A percentile compares a stretch with the other conserved stretches of the same genome.
Conservation (phyloP, 1,140 invertebrate species). For the Gonatopus flavifemur region DNA sequence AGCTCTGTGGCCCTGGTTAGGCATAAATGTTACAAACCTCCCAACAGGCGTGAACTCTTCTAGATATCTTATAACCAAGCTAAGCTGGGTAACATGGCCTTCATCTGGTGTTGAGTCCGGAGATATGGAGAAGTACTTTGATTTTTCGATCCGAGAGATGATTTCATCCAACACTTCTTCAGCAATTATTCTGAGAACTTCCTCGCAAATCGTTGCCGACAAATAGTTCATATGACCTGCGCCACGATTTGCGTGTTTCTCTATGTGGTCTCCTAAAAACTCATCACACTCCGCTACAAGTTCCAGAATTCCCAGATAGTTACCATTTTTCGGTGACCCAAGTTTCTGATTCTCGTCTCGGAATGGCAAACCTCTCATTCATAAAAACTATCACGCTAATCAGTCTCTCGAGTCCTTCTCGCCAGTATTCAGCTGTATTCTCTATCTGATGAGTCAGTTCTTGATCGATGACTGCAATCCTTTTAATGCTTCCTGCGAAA, state of each 20-base stretch:
- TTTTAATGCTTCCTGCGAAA: too few relatives aligned
- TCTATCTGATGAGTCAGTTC: too few relatives aligned
- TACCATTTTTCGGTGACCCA: slow-evolving; percentile 19
- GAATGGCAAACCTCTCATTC: slow-evolving; percentile 11
- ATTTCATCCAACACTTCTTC: slow-evolving; percentile 30
- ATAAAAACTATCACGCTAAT: too few relatives aligned
- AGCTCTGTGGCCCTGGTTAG: slow-evolving; percentile 23
- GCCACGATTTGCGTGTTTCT: slow-evolving; percentile 11
- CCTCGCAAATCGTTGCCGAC: slow-evolving; percentile 29
- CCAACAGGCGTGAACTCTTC: slow-evolving; percentile 20
- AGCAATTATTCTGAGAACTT: slow-evolving; percentile 32
- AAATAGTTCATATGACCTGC: slow-evolving; percentile 25
- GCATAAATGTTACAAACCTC: slow-evolving; percentile 22
- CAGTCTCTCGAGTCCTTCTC: too few relatives aligned
- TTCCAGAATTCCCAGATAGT: slow-evolving; percentile 18
- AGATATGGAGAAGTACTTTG: slow-evolving; percentile 45
- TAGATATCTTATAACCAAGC: slow-evolving; percentile 43
- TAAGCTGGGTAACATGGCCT: slow-evolving; percentile 47
- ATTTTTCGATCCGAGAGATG: slow-evolving; percentile 30
- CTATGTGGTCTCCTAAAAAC: too few relatives aligned
- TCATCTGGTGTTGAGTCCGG: slow-evolving; percentile 50
- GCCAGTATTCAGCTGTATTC: too few relatives aligned
- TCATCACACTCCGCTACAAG: slow-evolving; percentile 17
- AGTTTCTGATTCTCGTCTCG: slow-evolving; percentile 16
- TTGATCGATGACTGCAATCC: too few relatives aligned